Evolutionary conservation across 2,113 vertebrate species (phyloP).

Genomic region (Mesitornis unicolor): DNA sequence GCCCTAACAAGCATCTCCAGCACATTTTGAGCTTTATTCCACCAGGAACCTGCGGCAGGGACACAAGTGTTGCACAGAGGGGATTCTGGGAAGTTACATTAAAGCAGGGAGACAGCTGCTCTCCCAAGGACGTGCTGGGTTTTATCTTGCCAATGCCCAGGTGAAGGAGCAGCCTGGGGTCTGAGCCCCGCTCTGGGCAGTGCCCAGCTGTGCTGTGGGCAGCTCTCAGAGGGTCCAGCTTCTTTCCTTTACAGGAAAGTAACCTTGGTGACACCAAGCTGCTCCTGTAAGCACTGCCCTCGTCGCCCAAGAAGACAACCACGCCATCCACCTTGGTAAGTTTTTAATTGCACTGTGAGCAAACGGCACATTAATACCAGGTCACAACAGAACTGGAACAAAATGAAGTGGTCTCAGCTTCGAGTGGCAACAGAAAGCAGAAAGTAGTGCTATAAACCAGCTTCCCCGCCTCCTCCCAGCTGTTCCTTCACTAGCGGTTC

Average conservation of each 20-base stretch:
- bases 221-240: neutral
- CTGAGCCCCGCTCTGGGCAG: too few relatives aligned
- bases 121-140: too few relatives aligned
- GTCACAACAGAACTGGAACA: neutral
- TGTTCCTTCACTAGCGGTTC: neutral
- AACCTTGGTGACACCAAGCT: rapidly evolving
- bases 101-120: too few relatives aligned
- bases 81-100: too few relatives aligned
- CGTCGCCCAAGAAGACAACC: neutral
- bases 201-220: too few relatives aligned
- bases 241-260: neutral
- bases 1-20: too few relatives aligned
- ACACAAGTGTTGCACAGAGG: too few relatives aligned
- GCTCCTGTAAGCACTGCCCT: neutral
- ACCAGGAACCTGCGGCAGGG: too few relatives aligned
- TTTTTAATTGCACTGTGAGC: constrained; percentile 62
- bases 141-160: too few relatives aligned
- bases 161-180: too few relatives aligned
- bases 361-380: neutral
- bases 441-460: neutral
- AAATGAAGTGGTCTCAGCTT: neutral
- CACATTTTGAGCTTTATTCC: too few relatives aligned
- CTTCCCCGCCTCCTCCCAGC: neutral
- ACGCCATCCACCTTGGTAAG: neutral
- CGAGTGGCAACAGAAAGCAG: neutral